These are phyloP conservation scores for Morinoia aosen DNA, from an alignment of 2,888 invertebrate species.

Conservation along the genomic window DNA sequence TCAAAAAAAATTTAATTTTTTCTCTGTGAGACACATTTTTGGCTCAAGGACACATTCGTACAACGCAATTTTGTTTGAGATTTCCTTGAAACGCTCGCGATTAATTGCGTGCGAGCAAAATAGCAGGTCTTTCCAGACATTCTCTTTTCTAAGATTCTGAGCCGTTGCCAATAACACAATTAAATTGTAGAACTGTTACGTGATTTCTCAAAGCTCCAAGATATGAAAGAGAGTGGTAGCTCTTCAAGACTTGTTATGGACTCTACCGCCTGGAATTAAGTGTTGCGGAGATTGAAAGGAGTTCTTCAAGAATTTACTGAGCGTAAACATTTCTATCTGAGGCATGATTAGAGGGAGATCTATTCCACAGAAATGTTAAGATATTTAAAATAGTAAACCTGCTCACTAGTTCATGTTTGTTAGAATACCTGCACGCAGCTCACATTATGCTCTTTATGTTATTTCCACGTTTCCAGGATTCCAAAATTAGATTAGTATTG, in stretches of 20 bases:
- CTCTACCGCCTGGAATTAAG: not conserved
- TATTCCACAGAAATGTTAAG: not conserved
- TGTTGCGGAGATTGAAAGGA: not conserved
- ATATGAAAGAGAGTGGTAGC: not conserved
- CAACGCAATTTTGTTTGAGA: not conserved
- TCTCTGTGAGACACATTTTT: not conserved
- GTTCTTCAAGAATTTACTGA: not conserved
- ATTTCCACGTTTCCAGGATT: not conserved
- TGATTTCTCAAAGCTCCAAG: not conserved
- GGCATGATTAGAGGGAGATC: not conserved
- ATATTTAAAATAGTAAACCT: not conserved
- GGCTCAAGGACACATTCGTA: not conserved
- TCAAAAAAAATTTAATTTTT: not conserved
- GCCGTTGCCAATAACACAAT: not conserved
- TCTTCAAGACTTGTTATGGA: not conserved
- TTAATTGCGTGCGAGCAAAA: not conserved
- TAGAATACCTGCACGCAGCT: not conserved
- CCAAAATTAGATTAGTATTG: not conserved
- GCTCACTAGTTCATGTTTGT: not conserved
- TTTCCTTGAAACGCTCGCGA: not conserved
- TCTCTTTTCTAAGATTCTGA: not conserved
- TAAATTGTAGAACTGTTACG: not conserved
- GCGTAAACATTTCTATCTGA: not conserved
- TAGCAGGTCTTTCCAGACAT: not conserved
- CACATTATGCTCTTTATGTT: not conserved